phyloP scores from a whole-genome alignment of 1,140 invertebrate species.

The Drosophila insularis region DNA sequence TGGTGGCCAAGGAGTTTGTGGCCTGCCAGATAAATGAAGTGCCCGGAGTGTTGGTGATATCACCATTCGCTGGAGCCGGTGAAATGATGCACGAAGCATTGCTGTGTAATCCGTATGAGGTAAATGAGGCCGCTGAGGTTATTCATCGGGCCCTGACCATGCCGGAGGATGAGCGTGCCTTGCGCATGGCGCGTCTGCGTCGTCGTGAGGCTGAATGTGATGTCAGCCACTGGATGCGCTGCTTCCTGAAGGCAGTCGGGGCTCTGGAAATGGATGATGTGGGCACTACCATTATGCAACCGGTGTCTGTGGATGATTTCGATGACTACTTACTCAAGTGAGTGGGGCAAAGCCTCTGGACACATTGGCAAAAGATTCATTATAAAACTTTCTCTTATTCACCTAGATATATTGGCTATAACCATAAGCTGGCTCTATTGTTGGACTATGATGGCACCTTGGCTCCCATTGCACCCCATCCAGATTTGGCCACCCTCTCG shows the following conservation, averaged over 20 bases:
- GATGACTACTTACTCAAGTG: slow-evolving; percentile 92
- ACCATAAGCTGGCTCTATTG: slow-evolving; percentile 91
- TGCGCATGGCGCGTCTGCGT: slow-evolving; percentile 93
- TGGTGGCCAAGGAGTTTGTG: slow-evolving; percentile 96
- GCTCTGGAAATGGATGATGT: slow-evolving; percentile 91
- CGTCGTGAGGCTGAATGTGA: slow-evolving; percentile 91
- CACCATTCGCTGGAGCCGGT: slow-evolving; percentile 94
- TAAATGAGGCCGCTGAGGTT: slow-evolving; percentile 92
- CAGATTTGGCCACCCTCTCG: slow-evolving; percentile 92
- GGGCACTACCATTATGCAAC: slow-evolving; percentile 91
- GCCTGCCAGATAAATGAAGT: slow-evolving; percentile 94
- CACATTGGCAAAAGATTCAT: neutral
- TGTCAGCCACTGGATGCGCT: slow-evolving; percentile 94
- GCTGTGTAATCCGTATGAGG: slow-evolving; percentile 95
- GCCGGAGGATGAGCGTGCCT: slow-evolving; percentile 93
- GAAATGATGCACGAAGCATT: slow-evolving; percentile 96
- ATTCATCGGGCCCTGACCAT: slow-evolving; percentile 94
- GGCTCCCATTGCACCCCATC: slow-evolving; percentile 93
- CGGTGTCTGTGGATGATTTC: slow-evolving; percentile 93
- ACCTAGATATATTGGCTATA: slow-evolving; percentile 91
- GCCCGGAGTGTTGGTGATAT: slow-evolving; percentile 94
- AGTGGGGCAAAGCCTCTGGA: slow-evolving; percentile 48
- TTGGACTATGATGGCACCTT: slow-evolving; percentile 95
- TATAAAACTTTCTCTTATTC: slow-evolving; percentile 19
- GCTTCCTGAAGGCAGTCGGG: slow-evolving; percentile 93